Percentiles rank a stretch among this genome's conserved stretches.
Conservation (phyloP, 1,140 invertebrate species). For the Gerris buenoi region DNA sequence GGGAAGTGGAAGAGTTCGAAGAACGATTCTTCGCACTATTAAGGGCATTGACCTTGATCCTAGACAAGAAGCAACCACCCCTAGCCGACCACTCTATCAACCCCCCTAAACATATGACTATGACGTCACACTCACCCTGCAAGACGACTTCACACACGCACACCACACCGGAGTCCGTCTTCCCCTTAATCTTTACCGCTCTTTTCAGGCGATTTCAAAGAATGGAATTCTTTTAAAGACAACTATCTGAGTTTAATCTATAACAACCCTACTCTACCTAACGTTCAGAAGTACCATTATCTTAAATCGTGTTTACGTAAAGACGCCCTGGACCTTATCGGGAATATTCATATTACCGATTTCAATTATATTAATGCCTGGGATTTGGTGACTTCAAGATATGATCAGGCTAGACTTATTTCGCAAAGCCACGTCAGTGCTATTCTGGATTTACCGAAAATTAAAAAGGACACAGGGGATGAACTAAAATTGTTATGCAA, state of each 20-base stretch:
- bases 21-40: too few species aligned
- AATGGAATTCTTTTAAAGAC: too few species aligned
- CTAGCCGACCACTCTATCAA: too few species aligned
- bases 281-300: background rate
- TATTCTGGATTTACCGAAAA: background rate
- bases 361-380: background rate
- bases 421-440: background rate
- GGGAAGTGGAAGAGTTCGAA: too few species aligned
- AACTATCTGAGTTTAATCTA: conserved; percentile 5
- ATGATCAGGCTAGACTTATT: background rate
- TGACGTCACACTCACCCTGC: too few species aligned
- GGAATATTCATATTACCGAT: background rate
- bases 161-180: too few species aligned
- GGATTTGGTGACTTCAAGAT: background rate
- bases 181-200: too few species aligned
- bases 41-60: too few species aligned
- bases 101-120: too few species aligned
- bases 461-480: background rate
- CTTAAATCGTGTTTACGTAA: background rate
- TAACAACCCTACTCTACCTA: background rate
- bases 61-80: too few species aligned
- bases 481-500: background rate
- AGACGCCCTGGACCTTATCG: background rate
- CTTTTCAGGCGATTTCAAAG: too few species aligned
- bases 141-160: too few species aligned